These are phyloP conservation scores for Drosophila birchii DNA, from an alignment of 2,888 invertebrate species.

Conservation along the genomic window DNA sequence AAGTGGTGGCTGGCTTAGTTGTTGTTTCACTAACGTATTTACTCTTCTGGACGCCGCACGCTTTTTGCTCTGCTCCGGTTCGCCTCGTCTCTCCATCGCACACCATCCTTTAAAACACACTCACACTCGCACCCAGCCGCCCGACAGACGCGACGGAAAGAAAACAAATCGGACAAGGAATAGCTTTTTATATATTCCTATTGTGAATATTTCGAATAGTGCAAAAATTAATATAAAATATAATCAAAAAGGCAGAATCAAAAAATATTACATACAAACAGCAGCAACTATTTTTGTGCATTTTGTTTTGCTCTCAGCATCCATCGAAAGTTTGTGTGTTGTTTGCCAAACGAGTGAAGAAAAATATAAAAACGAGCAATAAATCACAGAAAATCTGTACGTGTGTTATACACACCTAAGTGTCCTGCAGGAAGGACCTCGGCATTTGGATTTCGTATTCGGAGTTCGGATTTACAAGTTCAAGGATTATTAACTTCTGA, in stretches of 20 bases:
- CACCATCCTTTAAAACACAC: slow-evolving; percentile 29
- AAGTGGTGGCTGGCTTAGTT: slow-evolving; percentile 6
- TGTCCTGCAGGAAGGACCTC: slow-evolving; percentile 66
- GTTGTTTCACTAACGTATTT: slow-evolving; percentile 17
- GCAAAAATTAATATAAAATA: slow-evolving; percentile 11
- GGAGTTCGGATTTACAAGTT: slow-evolving; percentile 17
- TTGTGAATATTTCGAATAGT: slow-evolving; percentile 26
- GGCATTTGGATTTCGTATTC: slow-evolving; percentile 26
- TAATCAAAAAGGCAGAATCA: neutral
- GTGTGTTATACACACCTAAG: slow-evolving; percentile 66
- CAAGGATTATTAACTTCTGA: slow-evolving; percentile 52
- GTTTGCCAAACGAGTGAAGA: slow-evolving; percentile 20
- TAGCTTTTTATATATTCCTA: slow-evolving; percentile 22
- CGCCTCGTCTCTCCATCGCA: slow-evolving; percentile 20
- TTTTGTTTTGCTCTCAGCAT: slow-evolving; percentile 33
- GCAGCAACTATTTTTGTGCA: slow-evolving; percentile 33
- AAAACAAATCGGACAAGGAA: slow-evolving; percentile 34
- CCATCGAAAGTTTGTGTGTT: slow-evolving; percentile 11
- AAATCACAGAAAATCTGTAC: slow-evolving; percentile 50
- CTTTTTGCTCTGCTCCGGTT: slow-evolving; percentile 28
- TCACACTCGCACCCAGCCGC: slow-evolving; percentile 17
- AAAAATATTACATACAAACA: slow-evolving; percentile 2
- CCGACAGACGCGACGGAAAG: slow-evolving; percentile 22
- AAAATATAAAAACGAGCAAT: slow-evolving; percentile 23
- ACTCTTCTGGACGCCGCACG: slow-evolving; percentile 69